Base-by-base conservation (phyloP, 92 coral and sea anemone species). In the Paragorgia papillata region DNA sequence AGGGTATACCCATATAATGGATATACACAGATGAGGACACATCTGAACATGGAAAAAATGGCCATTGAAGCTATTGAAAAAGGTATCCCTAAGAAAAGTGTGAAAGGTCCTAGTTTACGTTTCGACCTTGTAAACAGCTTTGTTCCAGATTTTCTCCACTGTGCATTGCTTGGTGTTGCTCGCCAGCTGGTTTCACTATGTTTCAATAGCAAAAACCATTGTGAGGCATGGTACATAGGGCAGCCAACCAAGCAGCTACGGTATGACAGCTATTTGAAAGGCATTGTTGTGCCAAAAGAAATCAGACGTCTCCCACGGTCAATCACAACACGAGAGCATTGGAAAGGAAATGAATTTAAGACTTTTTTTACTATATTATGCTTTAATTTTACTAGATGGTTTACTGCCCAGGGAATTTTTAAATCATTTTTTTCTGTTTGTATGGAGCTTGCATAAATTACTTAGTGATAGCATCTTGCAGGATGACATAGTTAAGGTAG, bases 101-200 rank as follows among this genome's bases (percentile, higher is more conserved):
- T 66, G 14, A 66, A 22, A 66, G 74, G 49, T 20, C 74, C 74
- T 21, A 66, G 49, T 37, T 17, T 37, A 7, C 53, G 29, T 18
- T 66, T 66, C 33, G 74, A 66, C 33, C 28, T 66, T 10, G 74
- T 66, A 10, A 31, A 66, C 33, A 37, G 74, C 55, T 66, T 66
- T 66, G 74, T 66, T 9, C 74, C 74, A 31, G 74, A 66, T n/a
- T 37, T 66, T 24, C 74, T 66, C 19, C 74, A 66, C 19, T 66
- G 74, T 66, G 74, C 74, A 10, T 66, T 66, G 74, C 74, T 66
- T 35, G 74, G 74, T 66, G 44, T 66, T 22, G 74, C 24, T 20
- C 54, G 74, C 24, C 58, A 51, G 53, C 33, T 39, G 14, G 56
- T 66, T 31, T 31, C 74, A 14, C 74, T 66, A 20, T 66, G 74